Evolutionary conservation across 2,113 vertebrate genomes (phyloP).

Genomic region (Stictonetta naevosa): DNA sequence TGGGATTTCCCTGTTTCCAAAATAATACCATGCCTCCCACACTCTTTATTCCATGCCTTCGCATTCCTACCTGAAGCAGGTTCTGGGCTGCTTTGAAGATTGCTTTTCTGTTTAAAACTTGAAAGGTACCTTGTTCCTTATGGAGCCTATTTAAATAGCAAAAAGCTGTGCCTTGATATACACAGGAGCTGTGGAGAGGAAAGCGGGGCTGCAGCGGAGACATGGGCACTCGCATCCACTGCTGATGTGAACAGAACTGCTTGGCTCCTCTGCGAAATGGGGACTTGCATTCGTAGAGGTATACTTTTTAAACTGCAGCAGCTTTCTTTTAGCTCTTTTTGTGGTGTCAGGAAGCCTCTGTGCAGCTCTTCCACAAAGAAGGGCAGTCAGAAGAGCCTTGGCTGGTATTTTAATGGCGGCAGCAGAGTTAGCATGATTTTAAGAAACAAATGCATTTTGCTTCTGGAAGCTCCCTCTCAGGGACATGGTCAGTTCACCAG

Average conservation of each 20-base stretch:
- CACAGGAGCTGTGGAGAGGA: neutral
- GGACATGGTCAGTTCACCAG: neutral
- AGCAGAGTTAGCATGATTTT: neutral
- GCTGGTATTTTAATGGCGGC: neutral
- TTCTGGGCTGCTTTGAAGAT: constrained; percentile 64
- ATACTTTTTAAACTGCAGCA: neutral
- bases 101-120: constrained; percentile 49
- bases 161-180: neutral
- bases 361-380: neutral
- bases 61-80: constrained; percentile 42
- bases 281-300: neutral
- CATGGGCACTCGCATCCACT: rapidly evolving
- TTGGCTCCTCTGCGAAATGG: neutral
- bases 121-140: neutral
- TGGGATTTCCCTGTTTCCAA: constrained; percentile 74
- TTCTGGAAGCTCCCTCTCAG: neutral
- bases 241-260: neutral
- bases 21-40: constrained; percentile 66
- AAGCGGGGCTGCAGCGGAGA: neutral
- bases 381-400: neutral
- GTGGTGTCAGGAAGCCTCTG: neutral
- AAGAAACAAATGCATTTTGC: neutral
- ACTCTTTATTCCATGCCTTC: constrained; percentile 42
- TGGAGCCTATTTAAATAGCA: neutral
- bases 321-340: neutral